phyloP scores from a whole-genome alignment of 2,797 vertebrate genomes.

The Benthosema pterotum region DNA sequence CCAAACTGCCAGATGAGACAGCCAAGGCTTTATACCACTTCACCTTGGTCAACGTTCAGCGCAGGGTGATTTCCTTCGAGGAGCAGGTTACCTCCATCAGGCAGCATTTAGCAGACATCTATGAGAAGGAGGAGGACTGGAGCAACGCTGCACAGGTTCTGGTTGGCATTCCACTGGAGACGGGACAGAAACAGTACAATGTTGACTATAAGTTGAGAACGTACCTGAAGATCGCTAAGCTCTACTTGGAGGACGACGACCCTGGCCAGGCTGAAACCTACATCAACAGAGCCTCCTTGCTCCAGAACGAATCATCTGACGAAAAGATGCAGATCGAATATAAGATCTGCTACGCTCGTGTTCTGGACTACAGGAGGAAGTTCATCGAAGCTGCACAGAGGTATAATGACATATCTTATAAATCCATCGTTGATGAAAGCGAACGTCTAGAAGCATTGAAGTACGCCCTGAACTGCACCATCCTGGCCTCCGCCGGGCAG shows the following conservation, averaged over 20 bases:
- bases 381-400: conserved; percentile 98
- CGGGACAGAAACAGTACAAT: too few relatives aligned
- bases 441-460: conserved; percentile 97
- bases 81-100: too few relatives aligned
- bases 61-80: too few relatives aligned
- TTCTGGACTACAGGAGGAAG: conserved; percentile 96
- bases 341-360: conserved; percentile 98
- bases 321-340: conserved; percentile 98
- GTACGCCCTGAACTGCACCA: conserved; percentile 96
- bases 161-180: too few relatives aligned
- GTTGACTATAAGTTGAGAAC: too few relatives aligned
- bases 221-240: conserved; percentile 14
- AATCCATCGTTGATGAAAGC: conserved; percentile 95
- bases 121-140: too few relatives aligned
- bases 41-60: too few relatives aligned
- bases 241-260: conserved; percentile 96
- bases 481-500: conserved; percentile 97
- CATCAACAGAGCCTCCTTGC: conserved; percentile 95
- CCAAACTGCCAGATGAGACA: too few relatives aligned
- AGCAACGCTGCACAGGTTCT: too few relatives aligned
- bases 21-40: too few relatives aligned
- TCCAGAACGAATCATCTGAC: conserved; percentile 98
- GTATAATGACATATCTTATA: conserved; percentile 97
- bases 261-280: conserved; percentile 98
- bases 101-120: too few relatives aligned